Percentiles rank a stretch among this genome's conserved stretches.
phyloP scores from a whole-genome alignment of 2,797 vertebrate species.

The Oophaga sylvatica region DNA sequence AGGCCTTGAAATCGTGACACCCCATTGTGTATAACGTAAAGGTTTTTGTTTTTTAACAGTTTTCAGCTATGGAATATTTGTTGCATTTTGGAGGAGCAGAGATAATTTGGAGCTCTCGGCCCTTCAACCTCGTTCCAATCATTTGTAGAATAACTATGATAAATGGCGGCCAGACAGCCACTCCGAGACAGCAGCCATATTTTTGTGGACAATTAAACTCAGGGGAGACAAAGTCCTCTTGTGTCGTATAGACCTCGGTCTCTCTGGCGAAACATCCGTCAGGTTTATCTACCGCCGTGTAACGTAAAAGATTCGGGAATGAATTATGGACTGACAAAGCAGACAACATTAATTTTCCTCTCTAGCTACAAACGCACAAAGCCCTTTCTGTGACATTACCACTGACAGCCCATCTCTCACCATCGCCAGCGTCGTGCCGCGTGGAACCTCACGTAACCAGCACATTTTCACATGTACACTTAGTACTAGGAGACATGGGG shows the following conservation, averaged over 20 bases:
- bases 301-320: slow-evolving; percentile 23
- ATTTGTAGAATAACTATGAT: slow-evolving; percentile 39
- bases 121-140: slow-evolving; percentile 38
- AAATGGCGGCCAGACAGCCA: slow-evolving; percentile 29
- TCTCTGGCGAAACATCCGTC: slow-evolving; percentile 41
- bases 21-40: background rate
- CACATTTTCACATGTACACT: background rate
- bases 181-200: slow-evolving; percentile 44
- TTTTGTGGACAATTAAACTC: slow-evolving; percentile 57
- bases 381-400: slow-evolving; percentile 30
- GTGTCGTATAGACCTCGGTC: slow-evolving; percentile 56
- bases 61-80: background rate
- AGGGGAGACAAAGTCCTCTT: slow-evolving; percentile 44
- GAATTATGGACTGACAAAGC: slow-evolving; percentile 50
- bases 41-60: background rate
- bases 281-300: slow-evolving; percentile 46
- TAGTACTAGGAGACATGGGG: background rate
- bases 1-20: no score
- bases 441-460: background rate
- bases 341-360: slow-evolving; percentile 51
- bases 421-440: background rate
- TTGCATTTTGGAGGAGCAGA: slow-evolving; percentile 14
- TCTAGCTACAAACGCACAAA: slow-evolving; percentile 35
- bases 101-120: background rate
- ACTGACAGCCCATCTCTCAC: slow-evolving; percentile 44